Conservation (phyloP, 2,888 invertebrate species). For the Strigamia crassipes region DNA sequence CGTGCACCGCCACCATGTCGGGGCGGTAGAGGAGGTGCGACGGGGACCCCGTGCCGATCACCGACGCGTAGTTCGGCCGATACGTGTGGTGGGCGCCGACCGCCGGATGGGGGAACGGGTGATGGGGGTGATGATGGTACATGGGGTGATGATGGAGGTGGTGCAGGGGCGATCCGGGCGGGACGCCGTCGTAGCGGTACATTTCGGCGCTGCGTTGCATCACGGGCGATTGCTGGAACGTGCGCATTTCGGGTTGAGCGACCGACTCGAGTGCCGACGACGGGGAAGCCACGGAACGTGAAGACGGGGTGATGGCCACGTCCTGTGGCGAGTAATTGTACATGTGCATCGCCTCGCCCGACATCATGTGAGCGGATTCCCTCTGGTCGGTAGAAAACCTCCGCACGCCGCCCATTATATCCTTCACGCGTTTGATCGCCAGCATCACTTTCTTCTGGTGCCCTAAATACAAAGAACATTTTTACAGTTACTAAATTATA, state of each 20-base stretch:
- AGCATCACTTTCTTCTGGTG: slow-evolving; percentile 98
- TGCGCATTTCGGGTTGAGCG: slow-evolving; percentile 52
- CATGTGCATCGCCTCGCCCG: slow-evolving; percentile 43
- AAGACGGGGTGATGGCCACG: slow-evolving; percentile 52
- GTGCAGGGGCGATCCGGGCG: slow-evolving; percentile 36
- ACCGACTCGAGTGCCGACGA: slow-evolving; percentile 46
- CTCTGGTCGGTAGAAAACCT: slow-evolving; percentile 48
- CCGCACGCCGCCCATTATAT: slow-evolving; percentile 75
- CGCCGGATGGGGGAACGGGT: slow-evolving; percentile 13
- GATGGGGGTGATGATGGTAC: slow-evolving; percentile 20
- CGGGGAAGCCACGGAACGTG: slow-evolving; percentile 50
- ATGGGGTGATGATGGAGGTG: slow-evolving; percentile 35
- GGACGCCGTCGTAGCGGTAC: slow-evolving; percentile 47
- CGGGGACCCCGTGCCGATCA: slow-evolving; percentile 46
- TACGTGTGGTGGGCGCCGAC: slow-evolving; percentile 43
- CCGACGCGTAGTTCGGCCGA: slow-evolving; percentile 42
- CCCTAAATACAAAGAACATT: too few species aligned
- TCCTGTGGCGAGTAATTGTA: slow-evolving; percentile 50
- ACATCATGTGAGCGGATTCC: slow-evolving; percentile 15
- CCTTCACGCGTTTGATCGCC: slow-evolving; percentile 95
- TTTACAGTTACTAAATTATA: too few species aligned
- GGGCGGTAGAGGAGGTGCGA: slow-evolving; percentile 56
- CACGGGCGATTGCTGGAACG: slow-evolving; percentile 52
- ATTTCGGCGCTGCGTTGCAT: slow-evolving; percentile 46
- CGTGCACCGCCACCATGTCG: slow-evolving; percentile 61